phyloP scores from a whole-genome alignment of 2,797 vertebrate genomes.

The Chelmon rostratus region DNA sequence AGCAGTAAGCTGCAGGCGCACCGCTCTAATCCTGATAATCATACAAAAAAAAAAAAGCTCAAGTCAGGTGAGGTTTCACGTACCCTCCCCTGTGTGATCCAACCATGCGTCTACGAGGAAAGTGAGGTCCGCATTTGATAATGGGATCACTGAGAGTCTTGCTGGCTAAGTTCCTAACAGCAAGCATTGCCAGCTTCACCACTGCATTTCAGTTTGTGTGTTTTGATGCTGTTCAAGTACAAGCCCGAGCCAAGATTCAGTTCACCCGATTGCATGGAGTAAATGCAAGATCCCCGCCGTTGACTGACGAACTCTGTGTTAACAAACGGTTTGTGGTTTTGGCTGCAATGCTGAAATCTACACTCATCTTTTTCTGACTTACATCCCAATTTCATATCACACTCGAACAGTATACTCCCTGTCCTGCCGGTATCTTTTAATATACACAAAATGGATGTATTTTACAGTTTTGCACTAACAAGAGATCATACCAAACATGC shows the following conservation, averaged over 20 bases:
- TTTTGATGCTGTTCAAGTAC: constrained; percentile 22
- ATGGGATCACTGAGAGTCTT: constrained; percentile 12
- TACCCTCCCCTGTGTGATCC: constrained; percentile 20
- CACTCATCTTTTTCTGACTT: neutral
- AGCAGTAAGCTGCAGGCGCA: neutral
- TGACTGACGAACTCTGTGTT: neutral
- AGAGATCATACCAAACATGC: neutral
- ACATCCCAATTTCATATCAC: neutral
- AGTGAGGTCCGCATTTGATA: constrained; percentile 24
- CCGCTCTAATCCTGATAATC: neutral
- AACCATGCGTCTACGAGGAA: constrained; percentile 18
- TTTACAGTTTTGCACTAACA: neutral
- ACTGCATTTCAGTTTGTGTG: constrained; percentile 22
- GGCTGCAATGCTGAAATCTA: neutral
- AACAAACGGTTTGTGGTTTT: neutral
- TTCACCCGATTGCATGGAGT: constrained; percentile 9
- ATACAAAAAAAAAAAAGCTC: neutral
- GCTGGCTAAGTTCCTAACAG: constrained; percentile 18
- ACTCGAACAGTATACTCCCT: neutral
- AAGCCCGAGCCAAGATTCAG: constrained; percentile 20
- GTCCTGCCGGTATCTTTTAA: neutral
- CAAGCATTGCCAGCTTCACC: constrained; percentile 12
- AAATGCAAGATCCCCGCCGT: neutral
- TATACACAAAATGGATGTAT: neutral
- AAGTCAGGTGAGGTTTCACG: constrained; percentile 17